Evolutionary conservation across 2,888 invertebrate genomes (phyloP).

Genomic region (Acleris holmiana): DNA sequence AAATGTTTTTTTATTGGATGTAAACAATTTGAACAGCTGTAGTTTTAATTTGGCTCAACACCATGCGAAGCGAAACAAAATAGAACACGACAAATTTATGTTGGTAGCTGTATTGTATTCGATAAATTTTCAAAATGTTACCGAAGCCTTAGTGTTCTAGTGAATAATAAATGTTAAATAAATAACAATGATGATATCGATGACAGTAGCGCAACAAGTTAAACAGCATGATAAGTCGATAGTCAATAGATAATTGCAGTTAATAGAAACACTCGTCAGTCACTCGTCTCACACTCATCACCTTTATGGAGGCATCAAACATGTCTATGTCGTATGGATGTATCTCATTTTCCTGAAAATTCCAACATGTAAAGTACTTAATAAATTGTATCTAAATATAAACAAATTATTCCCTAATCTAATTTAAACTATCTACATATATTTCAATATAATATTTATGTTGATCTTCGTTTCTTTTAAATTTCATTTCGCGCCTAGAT

Average conservation of each 20-base stretch:
- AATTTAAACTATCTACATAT: not conserved
- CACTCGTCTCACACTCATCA: constrained; percentile 63
- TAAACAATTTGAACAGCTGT: constrained; percentile 13
- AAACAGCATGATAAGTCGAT: constrained; percentile 17
- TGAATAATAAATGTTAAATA: not conserved
- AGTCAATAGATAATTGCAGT: constrained; percentile 37
- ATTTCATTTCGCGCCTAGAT: too few relatives aligned
- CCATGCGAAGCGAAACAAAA: constrained; percentile 41
- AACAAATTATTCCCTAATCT: too few relatives aligned
- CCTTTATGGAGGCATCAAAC: constrained; percentile 80
- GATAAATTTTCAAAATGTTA: too few relatives aligned
- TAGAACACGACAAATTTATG: not conserved
- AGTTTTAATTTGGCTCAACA: constrained; percentile 34
- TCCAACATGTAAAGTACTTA: constrained; percentile 44
- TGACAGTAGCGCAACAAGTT: constrained; percentile 22
- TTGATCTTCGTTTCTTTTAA: too few relatives aligned
- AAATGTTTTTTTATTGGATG: not conserved
- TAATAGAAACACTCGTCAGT: constrained; percentile 51
- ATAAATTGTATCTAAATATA: not conserved
- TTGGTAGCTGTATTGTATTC: not conserved
- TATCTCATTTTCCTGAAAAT: constrained; percentile 77
- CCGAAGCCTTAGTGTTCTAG: too few relatives aligned
- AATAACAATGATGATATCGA: constrained; percentile 10
- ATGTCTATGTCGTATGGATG: constrained; percentile 72
- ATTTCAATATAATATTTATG: too few relatives aligned